Base-by-base conservation (phyloP, 2,113 vertebrate species). In the Sula dactylatra region DNA sequence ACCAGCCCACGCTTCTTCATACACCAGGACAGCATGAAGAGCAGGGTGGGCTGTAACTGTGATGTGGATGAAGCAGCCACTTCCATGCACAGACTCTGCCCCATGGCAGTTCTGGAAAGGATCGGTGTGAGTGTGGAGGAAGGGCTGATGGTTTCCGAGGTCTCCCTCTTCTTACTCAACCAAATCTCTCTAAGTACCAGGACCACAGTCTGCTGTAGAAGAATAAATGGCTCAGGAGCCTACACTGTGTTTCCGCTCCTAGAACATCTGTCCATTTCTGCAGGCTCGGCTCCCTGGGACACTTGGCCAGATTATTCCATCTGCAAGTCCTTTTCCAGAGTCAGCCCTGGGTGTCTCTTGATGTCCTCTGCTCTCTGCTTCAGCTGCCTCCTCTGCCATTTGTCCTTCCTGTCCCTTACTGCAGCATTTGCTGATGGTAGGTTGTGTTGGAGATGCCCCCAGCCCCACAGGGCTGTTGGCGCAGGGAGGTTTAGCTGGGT, bases 21-120 rank as follows among this genome's bases (percentile, higher is more conserved):
- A 8, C 0, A 0, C 47, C 2, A 6, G n/a, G 24, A 44, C 65
- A 54, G 61, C 61, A 71, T 0, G 0, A 62, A 45, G 80, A 44
- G 62, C n/a, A 52, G 54, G 9, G 31, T 38, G 64, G 62, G 67
- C 71, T 90, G n/a, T 44, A 65, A 58, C 86, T 65, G 26, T 61
- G 45, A 22, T 62, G 50, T 29, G 36, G 72, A 45, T 49, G 34
- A 86, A 64, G 67, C 22, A 67, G n/a, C 62, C 0, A 0, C 24
- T 36, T 73, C 45, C 6, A 0, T 69, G 58, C 59, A 59, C 40
- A 56, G 17, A 9, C n/a, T 55, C n/a, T 86, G 80, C 25, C 52
- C 49, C 4, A 4, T n/a, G 55, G 26, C 44, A 56, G 36, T 71
- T 82, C 65, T 82, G 61, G 36, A 86, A 82, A 50, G 26, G 24